Evolutionary conservation across 1,140 invertebrate species (phyloP), one percentile per base, ranked within the genome.

Genomic region (Zaprionus camerounensis): DNA sequence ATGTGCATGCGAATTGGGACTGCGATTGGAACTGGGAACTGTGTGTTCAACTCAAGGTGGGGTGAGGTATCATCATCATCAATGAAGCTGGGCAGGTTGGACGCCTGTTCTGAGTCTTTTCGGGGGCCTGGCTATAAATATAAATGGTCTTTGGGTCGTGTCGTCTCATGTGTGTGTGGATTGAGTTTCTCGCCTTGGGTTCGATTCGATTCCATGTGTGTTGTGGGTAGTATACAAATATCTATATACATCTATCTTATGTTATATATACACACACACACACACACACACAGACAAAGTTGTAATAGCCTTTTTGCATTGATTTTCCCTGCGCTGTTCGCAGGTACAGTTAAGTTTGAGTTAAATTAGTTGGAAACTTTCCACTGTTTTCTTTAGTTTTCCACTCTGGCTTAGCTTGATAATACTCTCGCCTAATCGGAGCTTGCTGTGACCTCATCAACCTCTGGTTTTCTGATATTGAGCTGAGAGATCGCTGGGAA

Each of bases 111-210:
- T 65, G 51, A 63, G 65, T 65, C 57, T 76, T 66, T 71, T 76
- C 31, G 76, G 73, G 69, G 62, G 68, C 22, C 7, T 31, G 36
- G 72, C 82, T 76, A 76, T 79, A 85, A 85, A 85, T 86, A 86
- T 78, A 70, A 86, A 81, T 85, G 65, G 68, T 86, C 78, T 81
- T 81, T 67, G 55, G 57, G 56, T 15, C 20, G 15, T 56, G 36
- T 38, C 13, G 5, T 44, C n/a, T 55, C 59, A 62, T 57, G 46
- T 57, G 66, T 57, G 66, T 71, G 53, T 80, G 81, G 83, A 85
- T 85, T 80, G 71, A 69, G 70, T 82, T 85, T 86, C 71, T 34
- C 31, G 31, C 64, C 62, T 75, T 85, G 61, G 76, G 44, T 76
- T 81, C 71, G 78, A 76, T 78, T 71, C 72, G 56, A 5, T 24